These are phyloP conservation scores for Protophormia terraenovae DNA, from an alignment of 2,888 invertebrate species.

Conservation along the genomic window DNA sequence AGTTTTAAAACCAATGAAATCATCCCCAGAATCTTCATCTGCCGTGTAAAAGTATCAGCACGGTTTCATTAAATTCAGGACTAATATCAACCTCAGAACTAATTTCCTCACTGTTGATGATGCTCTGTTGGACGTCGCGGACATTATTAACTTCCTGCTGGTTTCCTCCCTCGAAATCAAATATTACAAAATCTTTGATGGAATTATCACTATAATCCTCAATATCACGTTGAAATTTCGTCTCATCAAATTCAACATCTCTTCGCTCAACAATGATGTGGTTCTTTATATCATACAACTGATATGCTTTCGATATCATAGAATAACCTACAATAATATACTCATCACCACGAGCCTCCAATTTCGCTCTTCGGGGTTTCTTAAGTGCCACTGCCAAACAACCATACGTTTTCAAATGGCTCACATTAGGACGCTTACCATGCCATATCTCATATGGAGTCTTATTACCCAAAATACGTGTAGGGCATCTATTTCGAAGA, in stretches of 20 bases:
- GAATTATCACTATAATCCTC: neutral
- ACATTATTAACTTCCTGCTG: neutral
- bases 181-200: neutral
- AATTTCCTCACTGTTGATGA: too few relatives aligned
- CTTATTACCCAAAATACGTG: conserved; percentile 44
- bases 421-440: conserved; percentile 56
- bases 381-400: conserved; percentile 55
- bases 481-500: conserved; percentile 60
- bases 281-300: conserved; percentile 43
- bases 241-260: conserved; percentile 54
- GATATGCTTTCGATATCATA: conserved; percentile 38
- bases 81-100: too few relatives aligned
- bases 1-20: conserved; percentile 1
- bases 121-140: neutral
- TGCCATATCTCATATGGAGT: conserved; percentile 68
- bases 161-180: neutral
- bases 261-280: conserved; percentile 38
- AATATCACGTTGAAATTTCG: neutral
- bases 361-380: conserved; percentile 37
- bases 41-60: conserved; percentile 12
- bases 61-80: neutral
- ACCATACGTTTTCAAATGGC: conserved; percentile 58
- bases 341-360: conserved; percentile 50
- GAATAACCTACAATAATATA: conserved; percentile 45
- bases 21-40: conserved; percentile 4